Conservation (phyloP, 2,888 invertebrate genomes). For the Trachelus stipa region DNA sequence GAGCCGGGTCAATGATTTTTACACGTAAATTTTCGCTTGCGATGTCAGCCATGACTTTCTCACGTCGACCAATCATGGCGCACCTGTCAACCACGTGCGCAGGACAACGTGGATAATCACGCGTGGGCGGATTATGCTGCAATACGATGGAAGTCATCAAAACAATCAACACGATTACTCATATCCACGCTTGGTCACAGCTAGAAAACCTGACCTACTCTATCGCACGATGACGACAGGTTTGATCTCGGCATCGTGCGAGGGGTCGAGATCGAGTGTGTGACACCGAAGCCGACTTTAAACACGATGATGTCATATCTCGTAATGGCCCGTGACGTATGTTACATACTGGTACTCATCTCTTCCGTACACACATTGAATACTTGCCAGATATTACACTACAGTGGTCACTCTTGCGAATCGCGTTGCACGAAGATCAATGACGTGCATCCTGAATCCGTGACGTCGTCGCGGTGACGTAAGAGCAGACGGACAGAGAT, state of each 20-base stretch:
- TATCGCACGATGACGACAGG: slow-evolving; percentile 14
- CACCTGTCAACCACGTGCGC: not conserved
- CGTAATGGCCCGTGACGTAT: slow-evolving; percentile 42
- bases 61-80: not conserved
- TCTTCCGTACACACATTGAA: not conserved
- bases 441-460: slow-evolving; percentile 27
- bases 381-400: slow-evolving; percentile 6
- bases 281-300: slow-evolving; percentile 23
- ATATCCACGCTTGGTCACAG: slow-evolving; percentile 20
- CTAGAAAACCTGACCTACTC: slow-evolving; percentile 38
- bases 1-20: not conserved
- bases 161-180: slow-evolving; percentile 45
- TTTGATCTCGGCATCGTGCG: slow-evolving; percentile 12
- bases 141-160: slow-evolving; percentile 30
- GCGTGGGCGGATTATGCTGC: not conserved
- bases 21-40: not conserved
- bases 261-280: slow-evolving; percentile 3
- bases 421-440: slow-evolving; percentile 28
- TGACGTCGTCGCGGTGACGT: slow-evolving; percentile 35
- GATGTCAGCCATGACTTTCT: not conserved
- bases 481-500: slow-evolving; percentile 12
- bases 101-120: not conserved
- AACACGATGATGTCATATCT: slow-evolving; percentile 44
- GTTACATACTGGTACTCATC: not conserved
- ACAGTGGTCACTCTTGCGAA: slow-evolving; percentile 14